These are phyloP conservation scores for Panagrolaimus sp. DNA, from an alignment of 1,140 invertebrate species.

Conservation along the genomic window DNA sequence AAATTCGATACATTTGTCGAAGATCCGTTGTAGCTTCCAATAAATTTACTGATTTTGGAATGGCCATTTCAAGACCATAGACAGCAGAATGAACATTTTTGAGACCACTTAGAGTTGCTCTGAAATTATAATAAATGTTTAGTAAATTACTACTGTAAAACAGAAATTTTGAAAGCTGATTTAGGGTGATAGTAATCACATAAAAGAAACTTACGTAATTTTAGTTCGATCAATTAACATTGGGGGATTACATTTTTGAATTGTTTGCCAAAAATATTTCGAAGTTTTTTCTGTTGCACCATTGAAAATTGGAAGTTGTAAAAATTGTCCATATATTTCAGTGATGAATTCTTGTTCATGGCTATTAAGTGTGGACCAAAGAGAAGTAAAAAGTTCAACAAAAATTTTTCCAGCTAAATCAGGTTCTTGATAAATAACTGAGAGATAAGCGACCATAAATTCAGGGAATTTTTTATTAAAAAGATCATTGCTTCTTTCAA, in stretches of 20 bases:
- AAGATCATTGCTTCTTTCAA: not conserved
- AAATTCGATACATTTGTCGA: not conserved
- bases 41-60: not conserved
- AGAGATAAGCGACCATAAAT: not conserved
- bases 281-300: not conserved
- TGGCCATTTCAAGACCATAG: not conserved
- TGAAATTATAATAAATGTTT: no score
- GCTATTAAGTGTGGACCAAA: not conserved
- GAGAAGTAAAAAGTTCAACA: not conserved
- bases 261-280: not conserved
- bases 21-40: not conserved
- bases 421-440: not conserved
- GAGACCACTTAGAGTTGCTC: not conserved
- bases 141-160: no score
- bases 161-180: no score
- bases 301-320: not conserved
- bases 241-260: not conserved
- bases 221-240: not conserved
- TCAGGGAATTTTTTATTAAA: not conserved
- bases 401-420: not conserved
- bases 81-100: not conserved
- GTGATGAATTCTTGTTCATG: not conserved
- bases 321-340: not conserved
- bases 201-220: not conserved
- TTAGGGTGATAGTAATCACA: no score